phyloP scores from a whole-genome alignment of 2,113 vertebrate species.

The Campylomormyrus numenius region DNA sequence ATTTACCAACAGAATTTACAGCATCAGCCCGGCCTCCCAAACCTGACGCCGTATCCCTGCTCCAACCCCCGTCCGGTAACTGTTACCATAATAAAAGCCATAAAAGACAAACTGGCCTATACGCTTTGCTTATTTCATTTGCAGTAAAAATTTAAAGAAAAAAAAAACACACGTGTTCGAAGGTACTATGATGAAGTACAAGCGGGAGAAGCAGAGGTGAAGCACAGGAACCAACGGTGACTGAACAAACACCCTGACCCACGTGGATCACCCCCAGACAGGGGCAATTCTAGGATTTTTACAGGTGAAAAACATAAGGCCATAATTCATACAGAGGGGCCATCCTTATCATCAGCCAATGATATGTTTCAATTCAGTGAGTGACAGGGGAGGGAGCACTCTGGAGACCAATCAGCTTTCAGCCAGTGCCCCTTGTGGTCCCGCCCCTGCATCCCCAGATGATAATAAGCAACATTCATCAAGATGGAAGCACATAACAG shows the following conservation, averaged over 20 bases:
- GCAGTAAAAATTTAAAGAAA: not conserved
- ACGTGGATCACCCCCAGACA: not conserved
- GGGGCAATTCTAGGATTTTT: not conserved
- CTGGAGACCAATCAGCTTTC: not conserved
- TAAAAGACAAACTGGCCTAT: not conserved
- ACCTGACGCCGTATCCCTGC: not conserved
- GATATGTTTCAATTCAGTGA: not conserved
- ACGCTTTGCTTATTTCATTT: not conserved
- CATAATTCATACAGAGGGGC: not conserved
- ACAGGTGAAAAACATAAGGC: not conserved
- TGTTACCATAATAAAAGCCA: not conserved
- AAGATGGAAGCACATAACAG: not conserved
- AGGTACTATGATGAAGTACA: not conserved
- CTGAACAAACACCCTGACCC: not conserved
- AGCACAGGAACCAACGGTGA: not conserved
- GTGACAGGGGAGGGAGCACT: not conserved
- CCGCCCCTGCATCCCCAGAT: not conserved
- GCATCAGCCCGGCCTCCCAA: not conserved
- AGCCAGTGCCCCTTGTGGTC: not conserved
- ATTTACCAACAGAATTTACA: not conserved
- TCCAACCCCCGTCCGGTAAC: not conserved
- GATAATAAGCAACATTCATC: not conserved
- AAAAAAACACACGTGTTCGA: not conserved
- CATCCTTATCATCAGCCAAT: not conserved
- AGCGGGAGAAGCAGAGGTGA: not conserved